A percentile compares a stretch with the other conserved stretches of the same genome.
phyloP scores from a whole-genome alignment of 2,113 vertebrate species.

The Centropristis striata region DNA sequence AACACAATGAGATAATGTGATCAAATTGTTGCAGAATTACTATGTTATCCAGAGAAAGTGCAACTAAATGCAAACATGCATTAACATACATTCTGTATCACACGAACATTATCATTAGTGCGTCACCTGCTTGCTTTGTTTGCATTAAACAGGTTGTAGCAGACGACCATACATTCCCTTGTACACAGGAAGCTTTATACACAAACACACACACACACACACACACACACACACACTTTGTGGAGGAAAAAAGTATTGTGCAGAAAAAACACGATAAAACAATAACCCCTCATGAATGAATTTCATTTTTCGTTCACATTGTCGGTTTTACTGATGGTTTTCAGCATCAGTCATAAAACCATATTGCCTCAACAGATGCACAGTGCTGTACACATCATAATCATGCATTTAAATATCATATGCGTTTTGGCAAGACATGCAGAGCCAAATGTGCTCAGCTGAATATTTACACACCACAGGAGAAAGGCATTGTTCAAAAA shows the following conservation, averaged over 20 bases:
- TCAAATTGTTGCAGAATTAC: constrained; percentile 46
- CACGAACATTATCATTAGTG: constrained; percentile 20
- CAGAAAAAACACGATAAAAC: constrained; percentile 10
- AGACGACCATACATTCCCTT: constrained; percentile 28
- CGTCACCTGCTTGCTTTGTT: constrained; percentile 45
- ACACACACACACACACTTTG: neutral
- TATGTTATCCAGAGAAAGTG: neutral
- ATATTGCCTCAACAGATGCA: constrained; percentile 67
- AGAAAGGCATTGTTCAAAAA: constrained; percentile 66
- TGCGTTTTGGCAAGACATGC: constrained; percentile 32
- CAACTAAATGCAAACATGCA: constrained; percentile 51
- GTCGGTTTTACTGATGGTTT: constrained; percentile 24
- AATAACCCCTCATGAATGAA: constrained; percentile 5
- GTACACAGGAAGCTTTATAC: constrained; percentile 19
- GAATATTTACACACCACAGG: constrained; percentile 69
- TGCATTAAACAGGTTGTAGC: constrained; percentile 26
- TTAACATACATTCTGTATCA: constrained; percentile 41
- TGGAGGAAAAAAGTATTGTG: neutral
- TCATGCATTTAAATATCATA: constrained; percentile 51
- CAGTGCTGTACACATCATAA: constrained; percentile 36
- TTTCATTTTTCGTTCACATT: constrained; percentile 11
- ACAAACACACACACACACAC: neutral
- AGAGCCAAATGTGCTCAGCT: constrained; percentile 49
- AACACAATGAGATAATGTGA: constrained; percentile 31
- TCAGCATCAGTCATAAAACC: constrained; percentile 38